These are phyloP conservation scores for Somateria mollissima DNA, from an alignment of 2,797 vertebrate genomes.

Conservation along the genomic window DNA sequence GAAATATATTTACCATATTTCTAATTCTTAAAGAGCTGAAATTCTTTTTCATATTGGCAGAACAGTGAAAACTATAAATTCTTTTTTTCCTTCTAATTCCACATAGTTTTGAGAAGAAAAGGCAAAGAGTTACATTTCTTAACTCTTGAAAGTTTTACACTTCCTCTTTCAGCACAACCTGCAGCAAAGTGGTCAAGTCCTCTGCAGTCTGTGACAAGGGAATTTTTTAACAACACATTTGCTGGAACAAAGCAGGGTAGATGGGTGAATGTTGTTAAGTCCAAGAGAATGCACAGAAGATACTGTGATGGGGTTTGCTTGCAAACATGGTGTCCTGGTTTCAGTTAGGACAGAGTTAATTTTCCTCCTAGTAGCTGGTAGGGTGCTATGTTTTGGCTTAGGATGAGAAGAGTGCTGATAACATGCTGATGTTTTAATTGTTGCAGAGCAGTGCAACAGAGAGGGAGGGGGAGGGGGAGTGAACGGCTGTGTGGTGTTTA, in stretches of 20 bases:
- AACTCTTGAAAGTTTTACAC: neutral
- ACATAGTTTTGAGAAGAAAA: neutral
- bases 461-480: too few relatives aligned
- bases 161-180: neutral
- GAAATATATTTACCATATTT: neutral
- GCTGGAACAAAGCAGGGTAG: neutral
- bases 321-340: neutral
- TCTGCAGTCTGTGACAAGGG: neutral
- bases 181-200: neutral
- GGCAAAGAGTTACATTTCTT: neutral
- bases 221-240: neutral
- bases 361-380: too few relatives aligned
- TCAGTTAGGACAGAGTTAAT: too few relatives aligned
- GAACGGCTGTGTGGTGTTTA: too few relatives aligned
- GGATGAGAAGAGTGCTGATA: too few relatives aligned
- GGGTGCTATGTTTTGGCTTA: too few relatives aligned
- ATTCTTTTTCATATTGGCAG: neutral
- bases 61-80: neutral
- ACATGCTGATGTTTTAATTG: too few relatives aligned
- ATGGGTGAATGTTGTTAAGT: neutral
- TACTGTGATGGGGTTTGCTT: neutral
- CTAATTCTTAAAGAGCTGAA: neutral
- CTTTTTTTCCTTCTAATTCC: neutral
- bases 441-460: too few relatives aligned
- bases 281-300: neutral